Percentiles rank a stretch among this genome's conserved stretches.
Conservation (phyloP, 2,888 invertebrate species). For the Xestia rhomboidea region DNA sequence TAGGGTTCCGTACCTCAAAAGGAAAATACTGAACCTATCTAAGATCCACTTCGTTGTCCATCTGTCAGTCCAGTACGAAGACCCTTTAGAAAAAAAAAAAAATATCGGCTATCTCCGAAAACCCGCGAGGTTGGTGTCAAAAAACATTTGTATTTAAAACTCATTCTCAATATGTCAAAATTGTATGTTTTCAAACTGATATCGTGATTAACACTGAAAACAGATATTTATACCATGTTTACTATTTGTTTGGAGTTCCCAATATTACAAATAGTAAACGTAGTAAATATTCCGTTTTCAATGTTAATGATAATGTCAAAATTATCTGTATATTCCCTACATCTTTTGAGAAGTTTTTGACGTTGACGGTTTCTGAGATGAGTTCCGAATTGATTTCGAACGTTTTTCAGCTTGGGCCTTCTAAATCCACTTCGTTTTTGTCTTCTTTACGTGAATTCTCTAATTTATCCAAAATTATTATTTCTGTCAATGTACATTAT, state of each 20-base stretch:
- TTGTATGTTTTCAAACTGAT: no score
- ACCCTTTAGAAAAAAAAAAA: not conserved
- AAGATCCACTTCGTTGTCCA: not conserved
- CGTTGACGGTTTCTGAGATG: not conserved
- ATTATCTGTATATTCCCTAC: not conserved
- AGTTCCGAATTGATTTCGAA: not conserved
- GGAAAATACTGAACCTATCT: not conserved
- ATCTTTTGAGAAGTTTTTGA: not conserved
- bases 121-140: not conserved
- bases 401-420: not conserved
- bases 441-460: not conserved
- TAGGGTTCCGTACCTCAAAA: not conserved
- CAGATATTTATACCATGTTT: no score
- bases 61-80: not conserved
- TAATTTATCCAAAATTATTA: conserved; percentile 39
- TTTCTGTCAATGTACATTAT: conserved; percentile 51
- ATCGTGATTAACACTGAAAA: no score
- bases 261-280: no score
- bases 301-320: not conserved
- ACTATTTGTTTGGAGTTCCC: no score
- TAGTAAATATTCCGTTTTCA: no score
- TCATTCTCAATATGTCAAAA: not conserved
- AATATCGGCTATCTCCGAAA: not conserved
- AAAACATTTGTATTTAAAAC: not conserved
- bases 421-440: not conserved